These are phyloP conservation scores for Rhodophaea formosa DNA, from an alignment of 2,888 invertebrate genomes.

Conservation along the genomic window DNA sequence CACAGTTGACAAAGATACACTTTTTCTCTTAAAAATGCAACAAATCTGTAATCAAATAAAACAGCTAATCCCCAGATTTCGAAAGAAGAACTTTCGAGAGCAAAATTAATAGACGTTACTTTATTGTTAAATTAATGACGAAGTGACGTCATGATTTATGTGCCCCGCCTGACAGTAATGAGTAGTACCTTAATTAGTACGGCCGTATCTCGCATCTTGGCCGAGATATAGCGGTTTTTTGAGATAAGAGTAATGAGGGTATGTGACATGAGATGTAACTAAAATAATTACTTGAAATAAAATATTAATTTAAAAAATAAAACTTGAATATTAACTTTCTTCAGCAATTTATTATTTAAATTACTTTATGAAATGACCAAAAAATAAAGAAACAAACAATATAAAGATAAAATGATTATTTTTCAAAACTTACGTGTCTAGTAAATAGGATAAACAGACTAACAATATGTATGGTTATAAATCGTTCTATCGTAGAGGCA, in stretches of 20 bases:
- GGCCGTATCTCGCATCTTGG: conserved; percentile 6
- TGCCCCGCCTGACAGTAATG: conserved; percentile 9
- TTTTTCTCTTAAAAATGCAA: not conserved
- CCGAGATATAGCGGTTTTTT: conserved; percentile 6
- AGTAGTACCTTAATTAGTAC: conserved; percentile 12
- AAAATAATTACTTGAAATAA: not conserved
- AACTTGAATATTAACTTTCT: not conserved
- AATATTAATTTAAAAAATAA: not conserved
- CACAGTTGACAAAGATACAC: not conserved
- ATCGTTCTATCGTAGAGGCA: no score
- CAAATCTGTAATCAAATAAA: conserved; percentile 6
- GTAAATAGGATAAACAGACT: no score
- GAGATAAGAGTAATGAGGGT: conserved; percentile 7
- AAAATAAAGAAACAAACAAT: no score
- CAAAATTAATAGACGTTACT: conserved; percentile 2
- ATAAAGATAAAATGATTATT: no score
- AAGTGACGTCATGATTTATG: conserved; percentile 15
- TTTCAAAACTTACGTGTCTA: no score
- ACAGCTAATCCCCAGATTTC: not conserved
- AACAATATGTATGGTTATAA: no score
- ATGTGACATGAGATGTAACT: not conserved
- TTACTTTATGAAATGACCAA: no score
- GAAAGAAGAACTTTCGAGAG: not conserved
- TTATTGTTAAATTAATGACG: conserved; percentile 12
- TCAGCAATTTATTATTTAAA: no score